A percentile compares a stretch with the other conserved stretches of the same genome.
Evolutionary conservation across 2,888 invertebrate genomes (phyloP).

Genomic region (Phalangium opilio): DNA sequence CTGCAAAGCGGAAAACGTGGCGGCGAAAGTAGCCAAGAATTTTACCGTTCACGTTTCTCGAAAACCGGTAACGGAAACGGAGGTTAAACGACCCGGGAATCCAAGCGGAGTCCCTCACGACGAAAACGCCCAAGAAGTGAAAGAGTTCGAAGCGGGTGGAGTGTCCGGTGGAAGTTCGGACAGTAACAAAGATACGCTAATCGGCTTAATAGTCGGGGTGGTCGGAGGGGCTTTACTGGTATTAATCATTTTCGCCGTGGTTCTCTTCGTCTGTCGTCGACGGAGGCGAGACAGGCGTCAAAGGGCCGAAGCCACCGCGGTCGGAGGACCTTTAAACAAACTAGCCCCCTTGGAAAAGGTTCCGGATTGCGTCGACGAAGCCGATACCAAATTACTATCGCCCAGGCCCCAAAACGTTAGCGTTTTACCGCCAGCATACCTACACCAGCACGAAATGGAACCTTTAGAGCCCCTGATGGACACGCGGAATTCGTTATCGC

Average conservation of each 20-base stretch:
- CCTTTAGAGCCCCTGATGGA: constrained; percentile 12
- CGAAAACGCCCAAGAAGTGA: constrained; percentile 18
- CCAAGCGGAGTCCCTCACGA: constrained; percentile 7
- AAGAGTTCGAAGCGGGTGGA: constrained; percentile 14
- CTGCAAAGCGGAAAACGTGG: constrained; percentile 14
- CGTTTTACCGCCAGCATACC: not conserved
- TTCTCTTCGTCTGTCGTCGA: constrained; percentile 12
- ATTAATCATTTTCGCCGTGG: constrained; percentile 10
- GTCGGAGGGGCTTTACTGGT: constrained; percentile 13
- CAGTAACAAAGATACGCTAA: constrained; percentile 6
- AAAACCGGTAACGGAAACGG: constrained; percentile 16
- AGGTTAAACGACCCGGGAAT: constrained; percentile 7
- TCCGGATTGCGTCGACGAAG: constrained; percentile 6
- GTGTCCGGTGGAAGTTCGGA: not conserved
- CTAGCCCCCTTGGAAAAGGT: constrained; percentile 11
- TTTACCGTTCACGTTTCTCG: constrained; percentile 16
- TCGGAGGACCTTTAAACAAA: constrained; percentile 11
- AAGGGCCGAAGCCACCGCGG: not conserved
- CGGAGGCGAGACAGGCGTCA: constrained; percentile 13
- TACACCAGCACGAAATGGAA: constrained; percentile 13
- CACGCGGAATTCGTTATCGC: constrained; percentile 5
- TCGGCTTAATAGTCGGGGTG: constrained; percentile 16
- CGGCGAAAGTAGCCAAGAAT: constrained; percentile 15
- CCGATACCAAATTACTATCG: constrained; percentile 12
- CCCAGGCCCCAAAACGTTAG: constrained; percentile 2